Percentiles rank a stretch among this genome's conserved stretches.
These are phyloP conservation scores for Poecilus cupreus DNA, from an alignment of 2,888 invertebrate species.

Conservation along the genomic window DNA sequence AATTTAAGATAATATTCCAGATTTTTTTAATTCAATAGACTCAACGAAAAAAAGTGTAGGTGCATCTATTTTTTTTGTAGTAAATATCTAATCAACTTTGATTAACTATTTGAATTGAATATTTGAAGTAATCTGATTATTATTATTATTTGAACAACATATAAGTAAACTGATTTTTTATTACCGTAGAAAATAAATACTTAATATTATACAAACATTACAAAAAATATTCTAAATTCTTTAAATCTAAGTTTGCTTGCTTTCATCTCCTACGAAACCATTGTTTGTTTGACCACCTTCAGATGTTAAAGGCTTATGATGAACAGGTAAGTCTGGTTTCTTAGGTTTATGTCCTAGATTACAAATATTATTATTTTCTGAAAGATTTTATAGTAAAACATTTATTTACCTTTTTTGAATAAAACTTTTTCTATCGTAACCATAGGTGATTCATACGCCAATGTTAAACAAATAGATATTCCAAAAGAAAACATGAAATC, in stretches of 20 bases:
- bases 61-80: too few relatives aligned
- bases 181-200: too few relatives aligned
- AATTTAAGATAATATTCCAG: too few relatives aligned
- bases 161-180: too few relatives aligned
- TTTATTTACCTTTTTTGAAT: slow-evolving; percentile 37
- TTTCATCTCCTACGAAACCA: background rate
- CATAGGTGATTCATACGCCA: slow-evolving; percentile 72
- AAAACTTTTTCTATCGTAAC: slow-evolving; percentile 70
- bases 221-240: too few relatives aligned
- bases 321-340: background rate
- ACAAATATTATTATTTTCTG: background rate
- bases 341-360: background rate
- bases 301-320: background rate
- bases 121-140: too few relatives aligned
- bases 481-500: slow-evolving; percentile 63
- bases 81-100: too few relatives aligned
- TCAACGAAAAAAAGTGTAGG: too few relatives aligned
- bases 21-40: too few relatives aligned
- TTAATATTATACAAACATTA: too few relatives aligned
- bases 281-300: background rate
- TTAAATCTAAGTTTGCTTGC: background rate
- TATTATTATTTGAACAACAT: too few relatives aligned
- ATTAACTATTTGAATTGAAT: too few relatives aligned
- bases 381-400: background rate
- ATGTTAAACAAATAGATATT: slow-evolving; percentile 69